These are phyloP conservation scores for Thecocarcelia acutangulata DNA, from an alignment of 2,888 invertebrate genomes.

Conservation along the genomic window DNA sequence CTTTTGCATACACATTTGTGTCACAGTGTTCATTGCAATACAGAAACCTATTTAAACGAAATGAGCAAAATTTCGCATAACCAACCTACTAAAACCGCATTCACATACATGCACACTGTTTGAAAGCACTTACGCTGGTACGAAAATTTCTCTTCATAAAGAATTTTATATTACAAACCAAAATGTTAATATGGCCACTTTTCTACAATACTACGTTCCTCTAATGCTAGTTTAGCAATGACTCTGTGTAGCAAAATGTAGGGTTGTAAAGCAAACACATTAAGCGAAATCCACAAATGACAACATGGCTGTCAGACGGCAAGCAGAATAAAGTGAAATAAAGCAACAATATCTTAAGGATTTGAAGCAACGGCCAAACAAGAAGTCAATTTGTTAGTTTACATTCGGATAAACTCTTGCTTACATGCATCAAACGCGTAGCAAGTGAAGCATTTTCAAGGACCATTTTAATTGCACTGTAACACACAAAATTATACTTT, in stretches of 20 bases:
- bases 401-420: background rate
- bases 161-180: slow-evolving; percentile 31
- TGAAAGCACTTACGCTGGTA: background rate
- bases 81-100: slow-evolving; percentile 4
- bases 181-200: slow-evolving; percentile 56
- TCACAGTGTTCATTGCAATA: no score
- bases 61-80: background rate
- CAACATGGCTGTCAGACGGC: slow-evolving; percentile 9
- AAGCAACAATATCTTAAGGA: background rate
- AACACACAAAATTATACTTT: no score
- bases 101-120: slow-evolving; percentile 2
- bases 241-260: background rate
- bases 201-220: background rate
- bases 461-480: slow-evolving; percentile 35
- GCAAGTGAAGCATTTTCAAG: slow-evolving; percentile 3
- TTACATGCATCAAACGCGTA: background rate
- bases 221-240: background rate
- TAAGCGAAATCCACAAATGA: slow-evolving; percentile 11
- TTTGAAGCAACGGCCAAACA: background rate
- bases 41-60: background rate
- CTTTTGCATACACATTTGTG: no score
- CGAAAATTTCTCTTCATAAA: background rate
- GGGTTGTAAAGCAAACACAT: background rate
- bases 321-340: background rate
- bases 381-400: slow-evolving; percentile 5